These are phyloP conservation scores for Elgaria multicarinata DNA, from an alignment of 2,113 vertebrate species.

Conservation along the genomic window DNA sequence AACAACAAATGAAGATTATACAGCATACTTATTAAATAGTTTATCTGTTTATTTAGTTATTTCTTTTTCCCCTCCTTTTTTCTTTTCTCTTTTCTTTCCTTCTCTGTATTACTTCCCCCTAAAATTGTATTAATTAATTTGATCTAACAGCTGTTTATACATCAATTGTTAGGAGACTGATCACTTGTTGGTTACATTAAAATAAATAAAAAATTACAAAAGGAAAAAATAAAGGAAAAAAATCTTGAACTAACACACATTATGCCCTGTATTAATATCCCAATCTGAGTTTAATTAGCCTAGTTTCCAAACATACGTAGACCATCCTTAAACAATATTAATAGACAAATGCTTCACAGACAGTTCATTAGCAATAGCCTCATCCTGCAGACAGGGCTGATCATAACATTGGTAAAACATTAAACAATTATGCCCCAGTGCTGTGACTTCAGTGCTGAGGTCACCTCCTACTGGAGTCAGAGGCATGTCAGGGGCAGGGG, in stretches of 20 bases:
- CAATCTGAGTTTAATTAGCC: conserved; percentile 4
- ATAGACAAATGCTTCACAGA: neutral
- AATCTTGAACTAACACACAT: neutral
- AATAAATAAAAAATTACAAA: too few species aligned
- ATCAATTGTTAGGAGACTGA: too few species aligned
- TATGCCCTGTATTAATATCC: neutral
- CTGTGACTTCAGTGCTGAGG: neutral
- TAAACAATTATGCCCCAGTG: neutral
- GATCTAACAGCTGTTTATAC: too few species aligned
- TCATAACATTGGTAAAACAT: neutral
- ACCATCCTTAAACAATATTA: neutral
- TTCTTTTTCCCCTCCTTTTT: too few species aligned
- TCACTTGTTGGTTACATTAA: too few species aligned
- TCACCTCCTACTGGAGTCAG: conserved; percentile 2
- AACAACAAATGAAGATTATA: too few species aligned
- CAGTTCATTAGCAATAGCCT: neutral
- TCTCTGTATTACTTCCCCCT: too few species aligned
- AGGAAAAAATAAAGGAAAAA: too few species aligned
- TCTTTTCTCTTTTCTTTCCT: too few species aligned
- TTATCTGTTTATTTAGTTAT: too few species aligned
- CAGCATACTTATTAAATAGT: too few species aligned
- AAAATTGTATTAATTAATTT: too few species aligned
- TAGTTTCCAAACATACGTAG: neutral
- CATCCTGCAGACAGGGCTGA: neutral
- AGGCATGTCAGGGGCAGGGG: neutral